Conservation (phyloP, 2,113 vertebrate species). For the Tachycineta bicolor region DNA sequence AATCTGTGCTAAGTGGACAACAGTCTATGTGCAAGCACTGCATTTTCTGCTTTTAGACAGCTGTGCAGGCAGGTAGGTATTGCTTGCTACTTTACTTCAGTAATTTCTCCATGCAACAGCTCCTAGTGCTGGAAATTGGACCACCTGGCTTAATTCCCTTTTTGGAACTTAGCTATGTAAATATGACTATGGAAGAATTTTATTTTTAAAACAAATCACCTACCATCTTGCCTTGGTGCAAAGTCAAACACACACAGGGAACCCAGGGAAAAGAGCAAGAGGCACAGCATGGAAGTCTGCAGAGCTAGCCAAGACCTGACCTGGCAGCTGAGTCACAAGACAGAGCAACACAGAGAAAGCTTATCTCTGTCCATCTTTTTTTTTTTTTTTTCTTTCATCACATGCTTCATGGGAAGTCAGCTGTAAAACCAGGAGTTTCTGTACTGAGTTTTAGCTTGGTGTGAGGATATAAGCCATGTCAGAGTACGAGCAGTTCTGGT, state of each 20-base stretch:
- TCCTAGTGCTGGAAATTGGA: not conserved
- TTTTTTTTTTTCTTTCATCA: not conserved
- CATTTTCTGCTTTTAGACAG: not conserved
- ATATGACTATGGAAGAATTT: not conserved
- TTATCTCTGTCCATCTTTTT: not conserved
- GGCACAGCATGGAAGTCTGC: not conserved
- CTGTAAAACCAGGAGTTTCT: conserved; percentile 24
- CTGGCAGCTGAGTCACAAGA: conserved; percentile 25
- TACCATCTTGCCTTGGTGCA: rapidly evolving
- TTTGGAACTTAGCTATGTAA: not conserved
- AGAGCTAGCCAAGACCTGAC: not conserved
- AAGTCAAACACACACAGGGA: not conserved
- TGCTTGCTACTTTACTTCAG: not conserved
- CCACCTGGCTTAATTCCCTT: not conserved
- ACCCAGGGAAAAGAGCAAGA: not conserved
- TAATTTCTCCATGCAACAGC: not conserved
- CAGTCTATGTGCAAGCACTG: not conserved
- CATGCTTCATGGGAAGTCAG: conserved; percentile 40
- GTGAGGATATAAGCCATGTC: not conserved
- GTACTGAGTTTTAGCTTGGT: not conserved
- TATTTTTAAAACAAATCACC: not conserved
- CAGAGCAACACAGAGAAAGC: not conserved
- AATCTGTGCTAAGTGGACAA: not conserved
- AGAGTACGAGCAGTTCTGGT: not conserved
- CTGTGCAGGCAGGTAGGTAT: not conserved